phyloP scores from a whole-genome alignment of 2,113 vertebrate genomes.

The Climacteris rufus region DNA sequence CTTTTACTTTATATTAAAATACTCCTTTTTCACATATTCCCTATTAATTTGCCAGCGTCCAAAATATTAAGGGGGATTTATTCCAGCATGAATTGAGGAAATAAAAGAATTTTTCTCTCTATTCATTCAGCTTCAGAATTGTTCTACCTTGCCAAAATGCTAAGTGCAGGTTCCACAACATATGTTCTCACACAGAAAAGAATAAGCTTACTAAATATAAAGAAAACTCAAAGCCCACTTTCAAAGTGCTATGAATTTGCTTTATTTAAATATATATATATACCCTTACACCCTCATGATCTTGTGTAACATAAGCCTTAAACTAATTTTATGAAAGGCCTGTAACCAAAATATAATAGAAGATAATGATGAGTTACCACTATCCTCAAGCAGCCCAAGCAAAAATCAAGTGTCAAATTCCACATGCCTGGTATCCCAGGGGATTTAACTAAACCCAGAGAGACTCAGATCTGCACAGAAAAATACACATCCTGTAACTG shows the following conservation, averaged over 20 bases:
- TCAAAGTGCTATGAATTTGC: not conserved
- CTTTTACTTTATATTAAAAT: not conserved
- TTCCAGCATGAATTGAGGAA: not conserved
- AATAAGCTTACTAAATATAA: not conserved
- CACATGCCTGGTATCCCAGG: not conserved
- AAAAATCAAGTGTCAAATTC: constrained; percentile 9
- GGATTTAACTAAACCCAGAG: not conserved
- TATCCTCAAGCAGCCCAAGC: not conserved
- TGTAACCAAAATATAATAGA: not conserved
- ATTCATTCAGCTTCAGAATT: not conserved
- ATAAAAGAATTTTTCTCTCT: not conserved
- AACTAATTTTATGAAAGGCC: not conserved
- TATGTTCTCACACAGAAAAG: not conserved
- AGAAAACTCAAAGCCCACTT: not conserved
- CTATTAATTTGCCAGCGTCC: not conserved
- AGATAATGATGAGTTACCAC: not conserved
- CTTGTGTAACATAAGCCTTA: not conserved
- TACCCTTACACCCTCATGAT: not conserved
- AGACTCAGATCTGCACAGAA: not conserved
- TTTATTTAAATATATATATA: not conserved
- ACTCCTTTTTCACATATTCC: not conserved
- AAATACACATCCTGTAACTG: not conserved
- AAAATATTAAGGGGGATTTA: not conserved
- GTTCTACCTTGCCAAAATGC: not conserved
- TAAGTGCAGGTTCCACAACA: not conserved